phyloP scores from a whole-genome alignment of 2,888 invertebrate genomes.

The Bhutanitis thaidina region DNA sequence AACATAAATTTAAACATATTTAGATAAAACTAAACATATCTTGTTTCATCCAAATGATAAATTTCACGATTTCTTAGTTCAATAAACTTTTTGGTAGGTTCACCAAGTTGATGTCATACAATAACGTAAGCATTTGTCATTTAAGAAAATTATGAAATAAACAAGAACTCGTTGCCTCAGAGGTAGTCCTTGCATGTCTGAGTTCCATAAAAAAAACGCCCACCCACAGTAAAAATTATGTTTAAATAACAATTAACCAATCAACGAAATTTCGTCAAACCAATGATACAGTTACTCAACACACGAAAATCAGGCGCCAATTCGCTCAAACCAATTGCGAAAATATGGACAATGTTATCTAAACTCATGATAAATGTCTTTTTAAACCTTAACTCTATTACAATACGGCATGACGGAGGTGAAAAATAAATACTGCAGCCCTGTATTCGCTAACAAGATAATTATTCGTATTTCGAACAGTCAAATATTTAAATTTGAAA shows the following conservation, averaged over 20 bases:
- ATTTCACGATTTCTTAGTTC: no score
- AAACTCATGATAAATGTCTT: not conserved
- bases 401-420: constrained; percentile 25
- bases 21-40: no score
- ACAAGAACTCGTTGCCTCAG: not conserved
- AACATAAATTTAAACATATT: no score
- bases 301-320: constrained; percentile 53
- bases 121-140: not conserved
- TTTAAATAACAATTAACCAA: constrained; percentile 67
- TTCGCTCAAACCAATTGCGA: constrained; percentile 38
- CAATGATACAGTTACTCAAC: constrained; percentile 66
- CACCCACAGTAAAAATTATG: constrained; percentile 33
- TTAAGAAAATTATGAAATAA: constrained; percentile 8
- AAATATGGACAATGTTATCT: constrained; percentile 28
- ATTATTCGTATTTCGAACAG: constrained; percentile 65
- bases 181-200: constrained; percentile 38
- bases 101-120: no score
- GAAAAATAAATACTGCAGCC: constrained; percentile 26
- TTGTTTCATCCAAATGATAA: no score
- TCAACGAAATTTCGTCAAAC: constrained; percentile 65
- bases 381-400: not conserved
- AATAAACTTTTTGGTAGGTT: no score
- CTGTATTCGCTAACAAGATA: constrained; percentile 56
- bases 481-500: constrained; percentile 62
- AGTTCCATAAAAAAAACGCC: constrained; percentile 43